These are phyloP conservation scores for Acanthosepion pharaonis DNA, from an alignment of 2,888 invertebrate genomes.

Conservation along the genomic window DNA sequence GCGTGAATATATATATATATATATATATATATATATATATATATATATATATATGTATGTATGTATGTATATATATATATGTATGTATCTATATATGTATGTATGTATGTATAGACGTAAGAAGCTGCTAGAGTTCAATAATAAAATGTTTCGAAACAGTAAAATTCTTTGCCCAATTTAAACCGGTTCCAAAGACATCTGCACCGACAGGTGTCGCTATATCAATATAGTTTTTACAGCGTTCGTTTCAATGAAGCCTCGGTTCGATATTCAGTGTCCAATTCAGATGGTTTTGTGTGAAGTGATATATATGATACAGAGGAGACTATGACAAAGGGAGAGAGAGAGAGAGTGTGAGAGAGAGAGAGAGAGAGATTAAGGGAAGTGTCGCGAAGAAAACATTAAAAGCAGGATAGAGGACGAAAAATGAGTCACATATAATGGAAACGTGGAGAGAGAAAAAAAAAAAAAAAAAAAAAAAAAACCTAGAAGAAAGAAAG, in stretches of 20 bases:
- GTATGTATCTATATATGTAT: background rate
- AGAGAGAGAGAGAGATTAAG: no score
- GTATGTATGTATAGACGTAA: background rate
- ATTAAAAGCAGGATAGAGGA: background rate
- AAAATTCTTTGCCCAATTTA: background rate
- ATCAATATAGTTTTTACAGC: background rate
- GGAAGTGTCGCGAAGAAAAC: background rate
- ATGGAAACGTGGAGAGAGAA: background rate
- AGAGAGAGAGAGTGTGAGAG: no score
- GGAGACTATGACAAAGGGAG: background rate
- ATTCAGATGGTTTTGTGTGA: background rate
- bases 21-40: no score
- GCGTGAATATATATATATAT: no score
- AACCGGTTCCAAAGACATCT: background rate
- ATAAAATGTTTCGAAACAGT: background rate
- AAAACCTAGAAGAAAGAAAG: background rate
- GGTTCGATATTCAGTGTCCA: background rate
- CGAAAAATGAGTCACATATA: background rate
- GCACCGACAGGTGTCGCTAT: background rate
- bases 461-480: background rate
- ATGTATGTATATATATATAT: no score
- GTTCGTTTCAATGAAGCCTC: background rate
- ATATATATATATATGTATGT: no score
- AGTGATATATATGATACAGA: background rate
- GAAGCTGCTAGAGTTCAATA: background rate